Conservation (phyloP, 2,888 invertebrate genomes). For the Cordylochernes scorpioides region DNA sequence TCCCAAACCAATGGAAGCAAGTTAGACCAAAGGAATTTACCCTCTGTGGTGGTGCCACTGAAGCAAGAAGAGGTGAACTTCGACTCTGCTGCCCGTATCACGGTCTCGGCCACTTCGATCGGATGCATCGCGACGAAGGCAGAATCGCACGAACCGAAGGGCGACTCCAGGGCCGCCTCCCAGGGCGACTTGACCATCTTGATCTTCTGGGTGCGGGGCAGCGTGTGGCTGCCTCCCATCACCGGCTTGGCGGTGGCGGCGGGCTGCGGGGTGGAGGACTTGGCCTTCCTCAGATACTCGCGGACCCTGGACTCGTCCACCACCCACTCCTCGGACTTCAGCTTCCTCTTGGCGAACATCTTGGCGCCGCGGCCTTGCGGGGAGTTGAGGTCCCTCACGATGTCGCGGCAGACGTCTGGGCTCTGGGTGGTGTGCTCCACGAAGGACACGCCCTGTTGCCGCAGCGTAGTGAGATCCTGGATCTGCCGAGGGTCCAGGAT, state of each 20-base stretch:
- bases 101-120: conserved; percentile 16
- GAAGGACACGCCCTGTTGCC: conserved; percentile 33
- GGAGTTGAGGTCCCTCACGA: conserved; percentile 47
- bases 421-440: conserved; percentile 30
- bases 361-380: conserved; percentile 41
- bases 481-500: conserved; percentile 45
- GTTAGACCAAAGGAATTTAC: no score
- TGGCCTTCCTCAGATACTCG: conserved; percentile 4
- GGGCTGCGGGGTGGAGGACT: background rate
- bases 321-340: conserved; percentile 13
- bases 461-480: conserved; percentile 36
- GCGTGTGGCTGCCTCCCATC: no score
- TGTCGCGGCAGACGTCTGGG: conserved; percentile 43
- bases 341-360: conserved; percentile 11
- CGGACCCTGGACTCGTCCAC: conserved; percentile 11
- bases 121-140: conserved; percentile 31
- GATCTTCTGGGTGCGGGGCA: conserved; percentile 16
- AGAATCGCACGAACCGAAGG: conserved; percentile 34
- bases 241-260: conserved; percentile 1
- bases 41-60: no score
- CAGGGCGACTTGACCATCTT: conserved; percentile 38
- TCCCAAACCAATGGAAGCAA: no score
- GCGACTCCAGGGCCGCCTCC: conserved; percentile 39
- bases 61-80: conserved; percentile 7
- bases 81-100: conserved; percentile 17